Evolutionary conservation across 1,140 invertebrate species (phyloP).

Genomic region (Solenopsis invicta): DNA sequence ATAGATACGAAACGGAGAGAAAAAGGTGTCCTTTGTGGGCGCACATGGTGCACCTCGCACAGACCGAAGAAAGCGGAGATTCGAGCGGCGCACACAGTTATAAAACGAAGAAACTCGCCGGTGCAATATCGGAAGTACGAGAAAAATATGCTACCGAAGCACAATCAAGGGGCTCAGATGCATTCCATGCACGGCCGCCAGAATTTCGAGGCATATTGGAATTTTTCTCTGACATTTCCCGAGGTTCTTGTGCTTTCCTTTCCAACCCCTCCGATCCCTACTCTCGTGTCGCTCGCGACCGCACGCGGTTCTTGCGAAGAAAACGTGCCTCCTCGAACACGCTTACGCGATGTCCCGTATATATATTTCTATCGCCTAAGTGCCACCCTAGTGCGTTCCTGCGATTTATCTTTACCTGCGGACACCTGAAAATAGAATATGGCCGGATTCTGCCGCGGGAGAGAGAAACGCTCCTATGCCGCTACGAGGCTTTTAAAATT

Average conservation of each 20-base stretch:
- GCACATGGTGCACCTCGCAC: constrained; percentile 56
- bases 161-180: constrained; percentile 82
- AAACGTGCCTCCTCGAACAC: constrained; percentile 69
- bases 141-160: constrained; percentile 82
- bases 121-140: constrained; percentile 79
- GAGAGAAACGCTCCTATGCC: constrained; percentile 32
- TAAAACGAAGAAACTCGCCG: constrained; percentile 69
- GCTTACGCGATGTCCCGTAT: constrained; percentile 70
- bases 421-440: constrained; percentile 70
- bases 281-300: constrained; percentile 12
- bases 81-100: constrained; percentile 68
- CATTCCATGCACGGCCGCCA: constrained; percentile 80
- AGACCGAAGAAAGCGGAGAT: constrained; percentile 11
- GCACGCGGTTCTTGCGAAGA: constrained; percentile 41
- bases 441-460: constrained; percentile 11
- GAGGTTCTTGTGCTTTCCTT: constrained; percentile 55
- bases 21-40: constrained; percentile 49
- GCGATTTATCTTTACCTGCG: constrained; percentile 67
- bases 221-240: constrained; percentile 78
- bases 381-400: constrained; percentile 64
- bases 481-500: constrained; percentile 8
- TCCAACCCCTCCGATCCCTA: neutral
- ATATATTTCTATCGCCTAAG: constrained; percentile 62
- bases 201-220: constrained; percentile 82
- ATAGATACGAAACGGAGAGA: constrained; percentile 18